Base-by-base conservation (phyloP, 2,797 vertebrate species). In the Rhynchotus rufescens region DNA sequence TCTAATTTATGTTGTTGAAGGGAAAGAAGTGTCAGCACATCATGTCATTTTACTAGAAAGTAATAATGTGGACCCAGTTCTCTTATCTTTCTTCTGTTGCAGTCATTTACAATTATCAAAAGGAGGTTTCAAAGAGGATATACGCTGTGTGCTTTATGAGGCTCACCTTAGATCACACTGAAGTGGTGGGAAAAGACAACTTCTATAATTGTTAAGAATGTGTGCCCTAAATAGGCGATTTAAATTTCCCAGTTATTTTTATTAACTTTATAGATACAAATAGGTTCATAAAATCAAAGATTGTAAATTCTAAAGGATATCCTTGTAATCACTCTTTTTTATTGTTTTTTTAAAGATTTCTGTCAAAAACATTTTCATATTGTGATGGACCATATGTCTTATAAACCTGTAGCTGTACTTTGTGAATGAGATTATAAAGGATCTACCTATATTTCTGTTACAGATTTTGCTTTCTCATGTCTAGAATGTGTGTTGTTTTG, bases 1-100 rank as follows among this genome's bases (percentile, higher is more conserved):
- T 83, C 47, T 90, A 62, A 86, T 77, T 79, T 56, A 59, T 69
- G 36, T 82, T 84, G 75, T 80, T 69, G 83, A 94, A 64, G 66
- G 40, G 38, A 51, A 38, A 69, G 51, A 74, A 91, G 71, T 76
- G 45, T 76, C 75, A 85, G 72, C 30, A 25, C 17, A 32, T 73
- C 36, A 17, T 36, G 56, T 64, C 67, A 30, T 69, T 79, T 72
- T 73, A 67, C 38, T 78, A 36, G 25, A 89, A 45, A 64, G 56
- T 68, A 74, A 82, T 78, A 40, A 73, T 25, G 9, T 42, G 32
- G 38, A 11, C 44, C 21, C 4, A 40, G 52, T 74, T 82, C 44
- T 82, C 30, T 65, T 51, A 42, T 4, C 28, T 61, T 51, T 69
- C 19, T 71, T 65, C 60, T 80, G 28, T 32, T 76, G 36, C 52